Conservation (phyloP, 35 echinoderm and acorn worm species). For the Apostichopus parvimensis region DNA sequence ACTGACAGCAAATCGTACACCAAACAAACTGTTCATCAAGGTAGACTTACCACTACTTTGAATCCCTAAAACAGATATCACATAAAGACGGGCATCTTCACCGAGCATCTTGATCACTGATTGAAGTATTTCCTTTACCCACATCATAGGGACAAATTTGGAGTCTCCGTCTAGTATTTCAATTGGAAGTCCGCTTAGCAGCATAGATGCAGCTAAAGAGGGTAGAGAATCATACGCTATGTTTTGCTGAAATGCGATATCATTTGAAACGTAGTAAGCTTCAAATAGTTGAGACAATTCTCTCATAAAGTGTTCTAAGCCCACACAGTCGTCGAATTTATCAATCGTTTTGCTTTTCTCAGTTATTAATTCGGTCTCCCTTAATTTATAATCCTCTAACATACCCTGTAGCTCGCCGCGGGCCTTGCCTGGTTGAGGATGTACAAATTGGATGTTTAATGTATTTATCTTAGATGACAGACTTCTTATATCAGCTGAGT, state of each 20-base stretch:
- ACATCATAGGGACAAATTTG: neutral
- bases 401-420: neutral
- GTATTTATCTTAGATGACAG: neutral
- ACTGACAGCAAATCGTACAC: conserved; percentile 50
- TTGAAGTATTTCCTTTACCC: neutral
- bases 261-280: neutral
- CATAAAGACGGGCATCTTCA: neutral
- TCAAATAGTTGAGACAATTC: conserved; percentile 39
- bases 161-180: conserved; percentile 40
- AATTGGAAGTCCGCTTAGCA: conserved; percentile 17
- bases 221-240: neutral
- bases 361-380: neutral
- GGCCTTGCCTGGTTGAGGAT: neutral
- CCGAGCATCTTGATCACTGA: neutral
- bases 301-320: conserved; percentile 48
- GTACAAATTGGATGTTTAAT: neutral
- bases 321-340: neutral
- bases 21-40: conserved; percentile 40
- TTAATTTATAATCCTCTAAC: neutral
- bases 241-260: neutral
- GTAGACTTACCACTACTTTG: conserved; percentile 63
- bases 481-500: neutral
- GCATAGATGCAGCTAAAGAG: conserved; percentile 4
- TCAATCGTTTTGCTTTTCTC: neutral
- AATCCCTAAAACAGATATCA: conserved; percentile 44